Evolutionary conservation across 2,797 vertebrate species (phyloP), one percentile per base, ranked within the genome.

Genomic region (Enteromius afrohamiltoni): DNA sequence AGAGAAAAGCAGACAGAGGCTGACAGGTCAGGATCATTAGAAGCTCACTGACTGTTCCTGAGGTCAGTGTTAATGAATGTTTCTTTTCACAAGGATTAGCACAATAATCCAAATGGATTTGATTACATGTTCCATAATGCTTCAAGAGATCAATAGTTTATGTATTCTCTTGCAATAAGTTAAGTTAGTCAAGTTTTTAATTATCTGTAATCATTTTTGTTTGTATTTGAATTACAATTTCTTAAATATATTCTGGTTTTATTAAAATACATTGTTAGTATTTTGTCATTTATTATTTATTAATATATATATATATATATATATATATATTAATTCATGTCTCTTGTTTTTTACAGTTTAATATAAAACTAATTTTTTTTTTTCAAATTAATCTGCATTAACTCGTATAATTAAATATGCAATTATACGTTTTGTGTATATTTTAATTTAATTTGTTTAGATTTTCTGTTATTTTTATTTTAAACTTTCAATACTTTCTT

Each of bases 1-100:
- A 77, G 55, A 73, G 58, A 80, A 26, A 62, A 21, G 58, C 65
- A 73, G 47, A 82, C 21, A 71, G 31, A 51, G 16, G 1, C 65
- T 69, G 65, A 26, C 13, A 34, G 45, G 21, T 51, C 47, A 19
- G 68, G 7, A 31, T 73, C 49, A 37, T 19, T 4, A 55, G 51
- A 58, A 58, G 3, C 49, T 53, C 10, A 34, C 51, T n/a, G n/a
- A 75, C 31, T 23, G 19, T 17, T 31, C 1, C 29, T 19, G 7
- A 19, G 31, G 14, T 34, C 6, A 1, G 29, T 74, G 71, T 34
- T 74, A 14, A 53, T 74, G 26, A 55, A 37, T 7, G 71, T 19
- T 58, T 16, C 67, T 68, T 42, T 14, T 23, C 67, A 42, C n/a
- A 26, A 14, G 23, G 7, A 8, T 23, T n/a, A 26, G 23, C 58